These are phyloP conservation scores for Brachionus calyciflorus DNA, from an alignment of 1,140 invertebrate genomes.

Conservation along the genomic window DNA sequence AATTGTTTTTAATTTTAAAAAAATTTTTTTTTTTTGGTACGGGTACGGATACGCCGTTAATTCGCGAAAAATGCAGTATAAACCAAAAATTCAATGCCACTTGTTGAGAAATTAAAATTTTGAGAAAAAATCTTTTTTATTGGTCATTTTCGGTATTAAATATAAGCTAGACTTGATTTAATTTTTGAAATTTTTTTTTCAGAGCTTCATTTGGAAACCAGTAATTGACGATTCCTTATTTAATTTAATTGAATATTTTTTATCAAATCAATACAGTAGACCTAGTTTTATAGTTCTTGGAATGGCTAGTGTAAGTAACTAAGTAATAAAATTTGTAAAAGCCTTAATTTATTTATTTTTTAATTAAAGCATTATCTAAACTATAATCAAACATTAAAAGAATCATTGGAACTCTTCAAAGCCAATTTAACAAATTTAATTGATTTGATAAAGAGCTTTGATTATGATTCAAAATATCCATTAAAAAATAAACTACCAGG, in stretches of 20 bases:
- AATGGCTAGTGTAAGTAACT: slow-evolving; percentile 15
- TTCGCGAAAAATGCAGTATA: too few species aligned
- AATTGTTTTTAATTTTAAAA: too few species aligned
- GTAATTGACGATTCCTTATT: slow-evolving; percentile 16
- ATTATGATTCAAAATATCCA: not conserved
- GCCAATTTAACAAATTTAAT: not conserved
- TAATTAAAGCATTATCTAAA: slow-evolving; percentile 4
- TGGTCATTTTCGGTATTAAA: not conserved
- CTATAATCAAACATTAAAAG: not conserved
- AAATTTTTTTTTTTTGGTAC: too few species aligned
- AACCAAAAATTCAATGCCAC: too few species aligned
- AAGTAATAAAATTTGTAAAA: not conserved
- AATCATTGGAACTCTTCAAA: not conserved
- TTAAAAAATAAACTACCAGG: not conserved
- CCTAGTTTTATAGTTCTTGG: slow-evolving; percentile 24
- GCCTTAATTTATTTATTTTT: not conserved
- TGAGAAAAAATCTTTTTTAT: too few species aligned
- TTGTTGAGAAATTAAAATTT: too few species aligned
- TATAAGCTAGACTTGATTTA: not conserved
- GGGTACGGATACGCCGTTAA: too few species aligned
- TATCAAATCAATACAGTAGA: not conserved
- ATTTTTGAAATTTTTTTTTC: not conserved
- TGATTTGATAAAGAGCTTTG: not conserved
- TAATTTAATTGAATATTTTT: not conserved
- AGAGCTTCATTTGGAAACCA: slow-evolving; percentile 38